A percentile compares a stretch with the other conserved stretches of the same genome.
Evolutionary conservation across 2,113 vertebrate species (phyloP).

Genomic region (Myotis brandtii): DNA sequence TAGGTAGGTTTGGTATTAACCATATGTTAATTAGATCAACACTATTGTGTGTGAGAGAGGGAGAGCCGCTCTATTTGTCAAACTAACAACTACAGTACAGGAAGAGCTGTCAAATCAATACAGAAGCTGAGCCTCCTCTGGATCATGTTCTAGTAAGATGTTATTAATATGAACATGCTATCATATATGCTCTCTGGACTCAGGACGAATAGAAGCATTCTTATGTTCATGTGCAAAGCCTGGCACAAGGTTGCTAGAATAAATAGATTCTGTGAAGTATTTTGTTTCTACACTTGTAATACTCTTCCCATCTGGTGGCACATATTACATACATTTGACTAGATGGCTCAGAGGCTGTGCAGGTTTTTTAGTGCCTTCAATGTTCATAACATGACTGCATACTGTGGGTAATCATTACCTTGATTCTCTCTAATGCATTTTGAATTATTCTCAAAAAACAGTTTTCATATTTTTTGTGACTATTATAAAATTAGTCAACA

Average conservation of each 20-base stretch:
- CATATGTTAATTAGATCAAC: background rate
- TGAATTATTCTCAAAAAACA: background rate
- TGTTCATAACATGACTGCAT: background rate
- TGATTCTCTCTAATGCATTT: background rate
- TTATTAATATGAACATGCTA: constrained; percentile 25
- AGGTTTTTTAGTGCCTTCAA: background rate
- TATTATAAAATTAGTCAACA: background rate
- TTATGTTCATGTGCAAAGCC: background rate
- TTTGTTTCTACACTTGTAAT: background rate
- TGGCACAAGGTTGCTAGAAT: background rate
- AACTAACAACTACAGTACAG: background rate
- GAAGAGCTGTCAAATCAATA: background rate
- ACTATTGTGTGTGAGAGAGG: background rate
- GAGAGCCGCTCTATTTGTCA: background rate
- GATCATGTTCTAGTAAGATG: background rate
- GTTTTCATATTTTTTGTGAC: background rate
- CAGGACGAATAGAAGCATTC: background rate
- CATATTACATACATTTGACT: background rate
- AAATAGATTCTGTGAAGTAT: constrained; percentile 20
- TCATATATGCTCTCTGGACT: background rate
- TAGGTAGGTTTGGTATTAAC: background rate
- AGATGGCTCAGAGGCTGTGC: background rate
- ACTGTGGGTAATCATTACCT: background rate
- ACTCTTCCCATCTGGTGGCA: background rate
- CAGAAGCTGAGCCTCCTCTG: background rate